Conservation (phyloP, 2,797 vertebrate species). For the Acanthis flammea region DNA sequence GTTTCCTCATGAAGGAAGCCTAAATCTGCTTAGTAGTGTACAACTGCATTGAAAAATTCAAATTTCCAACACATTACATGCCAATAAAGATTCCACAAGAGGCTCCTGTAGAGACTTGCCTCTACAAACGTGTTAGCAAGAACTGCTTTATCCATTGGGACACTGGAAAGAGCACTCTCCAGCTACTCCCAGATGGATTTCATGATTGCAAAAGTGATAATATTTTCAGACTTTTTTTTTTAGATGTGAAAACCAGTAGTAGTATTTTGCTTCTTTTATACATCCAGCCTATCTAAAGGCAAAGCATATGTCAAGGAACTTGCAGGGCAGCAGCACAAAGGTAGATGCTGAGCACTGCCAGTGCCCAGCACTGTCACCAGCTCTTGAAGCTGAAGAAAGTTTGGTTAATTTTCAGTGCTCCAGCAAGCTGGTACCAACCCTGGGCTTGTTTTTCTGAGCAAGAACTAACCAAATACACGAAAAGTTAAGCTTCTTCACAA, state of each 20-base stretch:
- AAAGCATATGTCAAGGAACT: background rate
- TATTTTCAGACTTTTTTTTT: background rate
- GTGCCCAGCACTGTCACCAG: rapidly evolving
- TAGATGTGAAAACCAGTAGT: background rate
- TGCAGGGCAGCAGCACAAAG: background rate
- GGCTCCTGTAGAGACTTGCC: background rate
- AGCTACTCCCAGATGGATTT: rapidly evolving
- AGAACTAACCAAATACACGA: background rate
- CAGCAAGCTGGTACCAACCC: background rate
- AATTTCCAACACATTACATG: background rate
- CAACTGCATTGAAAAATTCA: background rate
- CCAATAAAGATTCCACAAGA: background rate
- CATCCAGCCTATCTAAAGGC: background rate
- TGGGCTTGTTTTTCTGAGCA: background rate
- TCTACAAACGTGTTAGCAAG: background rate
- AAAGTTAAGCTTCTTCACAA: background rate
- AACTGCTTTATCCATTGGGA: background rate
- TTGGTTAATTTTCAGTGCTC: background rate
- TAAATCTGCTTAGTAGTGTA: background rate
- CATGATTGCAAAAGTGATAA: background rate
- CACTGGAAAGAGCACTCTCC: background rate
- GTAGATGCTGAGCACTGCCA: background rate
- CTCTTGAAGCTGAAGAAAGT: background rate
- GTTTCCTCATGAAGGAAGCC: background rate
- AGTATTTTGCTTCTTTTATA: background rate